phyloP scores from a whole-genome alignment of 2,888 invertebrate genomes.

The Melieria crassipennis region DNA sequence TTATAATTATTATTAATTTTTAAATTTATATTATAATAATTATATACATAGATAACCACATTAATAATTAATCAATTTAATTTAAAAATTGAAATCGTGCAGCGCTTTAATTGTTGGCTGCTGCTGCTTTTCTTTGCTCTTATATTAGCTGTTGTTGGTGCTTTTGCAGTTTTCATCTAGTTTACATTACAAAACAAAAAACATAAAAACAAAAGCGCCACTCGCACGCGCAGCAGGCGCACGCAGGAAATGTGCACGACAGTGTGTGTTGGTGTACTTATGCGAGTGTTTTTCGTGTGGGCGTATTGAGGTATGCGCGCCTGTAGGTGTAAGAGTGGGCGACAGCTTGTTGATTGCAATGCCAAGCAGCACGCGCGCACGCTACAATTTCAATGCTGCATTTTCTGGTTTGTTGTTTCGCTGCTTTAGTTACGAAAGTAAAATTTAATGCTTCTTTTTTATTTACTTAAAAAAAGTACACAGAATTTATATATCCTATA shows the following conservation, averaged over 20 bases:
- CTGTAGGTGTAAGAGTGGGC: too few species aligned
- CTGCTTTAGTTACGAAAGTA: constrained; percentile 20
- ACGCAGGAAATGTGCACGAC: too few species aligned
- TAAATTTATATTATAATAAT: constrained; percentile 60
- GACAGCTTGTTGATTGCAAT: not conserved
- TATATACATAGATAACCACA: constrained; percentile 64
- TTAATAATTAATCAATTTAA: constrained; percentile 47
- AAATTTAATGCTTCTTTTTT: constrained; percentile 18
- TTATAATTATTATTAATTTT: constrained; percentile 45
- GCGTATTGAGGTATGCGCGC: too few species aligned
- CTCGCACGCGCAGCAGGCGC: too few species aligned
- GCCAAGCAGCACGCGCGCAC: not conserved
- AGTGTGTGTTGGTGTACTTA: too few species aligned
- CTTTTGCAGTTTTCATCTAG: not conserved
- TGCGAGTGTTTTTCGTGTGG: too few species aligned
- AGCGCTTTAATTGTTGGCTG: constrained; percentile 1
- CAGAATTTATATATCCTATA: constrained; percentile 24
- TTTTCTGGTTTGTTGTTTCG: constrained; percentile 3
- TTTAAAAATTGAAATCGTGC: constrained; percentile 17
- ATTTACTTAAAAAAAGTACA: constrained; percentile 29
- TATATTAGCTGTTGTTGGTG: not conserved
- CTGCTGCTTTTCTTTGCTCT: not conserved
- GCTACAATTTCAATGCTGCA: constrained; percentile 6
- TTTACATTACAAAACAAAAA: constrained; percentile 1
- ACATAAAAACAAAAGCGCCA: too few species aligned